phyloP scores from a whole-genome alignment of 1,140 invertebrate species.

The Solenopsis fugax region DNA sequence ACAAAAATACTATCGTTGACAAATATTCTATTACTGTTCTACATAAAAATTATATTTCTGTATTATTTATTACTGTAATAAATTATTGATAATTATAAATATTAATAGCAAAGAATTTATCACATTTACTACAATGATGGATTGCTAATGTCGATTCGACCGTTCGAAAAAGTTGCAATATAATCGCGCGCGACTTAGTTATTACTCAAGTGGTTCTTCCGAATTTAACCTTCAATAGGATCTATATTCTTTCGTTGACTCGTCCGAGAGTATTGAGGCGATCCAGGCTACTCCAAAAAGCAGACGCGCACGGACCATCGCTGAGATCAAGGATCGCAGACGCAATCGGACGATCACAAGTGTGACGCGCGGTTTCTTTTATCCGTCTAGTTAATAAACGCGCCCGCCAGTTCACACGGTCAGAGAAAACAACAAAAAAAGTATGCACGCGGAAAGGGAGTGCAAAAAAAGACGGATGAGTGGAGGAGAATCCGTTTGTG shows the following conservation, averaged over 20 bases:
- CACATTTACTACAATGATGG: neutral
- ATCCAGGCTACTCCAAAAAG: neutral
- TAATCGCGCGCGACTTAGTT: neutral
- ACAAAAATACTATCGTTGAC: neutral
- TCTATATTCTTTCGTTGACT: conserved; percentile 34
- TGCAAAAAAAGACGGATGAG: neutral
- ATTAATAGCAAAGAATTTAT: neutral
- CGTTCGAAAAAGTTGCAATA: neutral
- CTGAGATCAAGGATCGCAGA: conserved; percentile 15
- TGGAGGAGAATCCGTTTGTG: conserved; percentile 30
- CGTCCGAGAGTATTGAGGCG: neutral
- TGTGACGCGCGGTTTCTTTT: conserved; percentile 4
- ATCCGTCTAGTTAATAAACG: conserved; percentile 19
- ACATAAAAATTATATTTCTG: neutral
- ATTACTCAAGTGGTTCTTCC: conserved; percentile 25
- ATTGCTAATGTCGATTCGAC: neutral
- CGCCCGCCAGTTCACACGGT: conserved; percentile 44
- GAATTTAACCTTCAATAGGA: conserved; percentile 35
- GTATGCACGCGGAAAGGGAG: neutral
- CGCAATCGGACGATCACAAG: neutral
- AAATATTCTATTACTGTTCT: neutral
- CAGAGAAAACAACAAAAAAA: conserved; percentile 24
- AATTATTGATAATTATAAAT: neutral
- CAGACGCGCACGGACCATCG: neutral
- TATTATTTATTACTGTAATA: neutral